Base-by-base conservation (phyloP, 2,888 invertebrate genomes). In the Heteromurus nitidus region DNA sequence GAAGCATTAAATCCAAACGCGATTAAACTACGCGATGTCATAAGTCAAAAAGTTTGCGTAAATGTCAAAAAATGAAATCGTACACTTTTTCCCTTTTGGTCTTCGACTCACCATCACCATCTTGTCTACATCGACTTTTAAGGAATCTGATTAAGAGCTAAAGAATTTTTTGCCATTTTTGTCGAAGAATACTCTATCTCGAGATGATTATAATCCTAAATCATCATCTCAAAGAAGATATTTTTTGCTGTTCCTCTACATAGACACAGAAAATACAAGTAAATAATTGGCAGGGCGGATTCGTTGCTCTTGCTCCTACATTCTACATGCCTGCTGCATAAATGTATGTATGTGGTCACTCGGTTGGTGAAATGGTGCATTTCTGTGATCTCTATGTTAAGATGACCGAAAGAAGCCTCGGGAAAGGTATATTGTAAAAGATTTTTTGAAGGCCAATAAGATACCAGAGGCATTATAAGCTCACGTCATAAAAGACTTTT, bases 241-340 rank as follows among this genome's bases (percentile, higher is more conserved):
- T n/a, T n/a, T n/a, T 50, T 18, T 50, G 7, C 50, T 50, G n/a
- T 50, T 36, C 7, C 13, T 13, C 36, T 36, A 36, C n/a, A n/a
- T n/a, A n/a, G n/a, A n/a, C n/a, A n/a, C n/a, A n/a, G n/a, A n/a
- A 36, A 7, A 7, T 36, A 36, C 36, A 13, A 62, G 62, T 31
- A 18, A 62, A 31, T 62, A 62, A 62, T 62, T 62, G 62, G 31
- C 62, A 31, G 62, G 62, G 62, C 62, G 62, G 30, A 62, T 24
- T 36, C 13, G 36, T 9, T 55, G 55, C 55, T 55, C 24, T 24
- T 55, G 55, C 22, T 55, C 3, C n/a, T n/a, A 47, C 3, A 47
- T 47, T 3, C 47, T n/a, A 47, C 47, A 13, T 13, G 36, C n/a
- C n/a, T 47, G 47, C 47, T 47, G n/a, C 47, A 47, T n/a, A n/a